Evolutionary conservation across 2,797 vertebrate genomes (phyloP).

Genomic region (Scarus forsteni): DNA sequence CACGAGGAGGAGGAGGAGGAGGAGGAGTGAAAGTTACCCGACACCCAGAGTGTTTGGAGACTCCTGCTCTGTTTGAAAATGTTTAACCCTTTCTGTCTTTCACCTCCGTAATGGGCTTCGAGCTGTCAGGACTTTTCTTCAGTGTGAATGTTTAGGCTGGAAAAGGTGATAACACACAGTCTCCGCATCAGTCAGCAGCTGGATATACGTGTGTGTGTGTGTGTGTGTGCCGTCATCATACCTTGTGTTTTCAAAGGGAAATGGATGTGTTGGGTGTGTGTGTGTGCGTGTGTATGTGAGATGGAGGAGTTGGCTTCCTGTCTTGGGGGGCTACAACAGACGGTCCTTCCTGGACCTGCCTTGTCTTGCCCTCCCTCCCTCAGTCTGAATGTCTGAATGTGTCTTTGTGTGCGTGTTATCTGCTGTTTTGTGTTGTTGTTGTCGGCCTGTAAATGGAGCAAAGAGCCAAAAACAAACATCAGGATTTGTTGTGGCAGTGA

Average conservation of each 20-base stretch:
- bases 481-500: conserved; percentile 50
- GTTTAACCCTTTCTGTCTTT: not conserved
- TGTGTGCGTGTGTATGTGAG: conserved; percentile 17
- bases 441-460: conserved; percentile 35
- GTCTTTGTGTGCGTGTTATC: conserved; percentile 52
- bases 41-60: not conserved
- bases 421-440: conserved; percentile 22
- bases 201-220: accelerated
- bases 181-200: conserved; percentile 2
- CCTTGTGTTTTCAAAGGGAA: conserved; percentile 64
- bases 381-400: conserved; percentile 23
- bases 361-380: conserved; percentile 34
- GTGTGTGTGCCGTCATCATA: not conserved
- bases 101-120: not conserved
- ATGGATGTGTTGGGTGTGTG: conserved; percentile 49
- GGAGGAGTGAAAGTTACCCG: conserved; percentile 51
- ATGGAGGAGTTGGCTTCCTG: conserved; percentile 57
- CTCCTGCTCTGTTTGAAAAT: not conserved
- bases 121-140: not conserved
- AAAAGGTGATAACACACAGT: not conserved
- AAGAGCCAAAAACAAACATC: conserved; percentile 39
- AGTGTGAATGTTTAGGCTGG: not conserved
- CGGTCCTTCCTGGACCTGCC: conserved; percentile 54
- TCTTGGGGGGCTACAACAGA: conserved; percentile 46
- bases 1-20: conserved; percentile 7